A percentile compares a stretch with the other conserved stretches of the same genome.
phyloP scores from a whole-genome alignment of 1,140 invertebrate species.

The Copidosoma floridanum region DNA sequence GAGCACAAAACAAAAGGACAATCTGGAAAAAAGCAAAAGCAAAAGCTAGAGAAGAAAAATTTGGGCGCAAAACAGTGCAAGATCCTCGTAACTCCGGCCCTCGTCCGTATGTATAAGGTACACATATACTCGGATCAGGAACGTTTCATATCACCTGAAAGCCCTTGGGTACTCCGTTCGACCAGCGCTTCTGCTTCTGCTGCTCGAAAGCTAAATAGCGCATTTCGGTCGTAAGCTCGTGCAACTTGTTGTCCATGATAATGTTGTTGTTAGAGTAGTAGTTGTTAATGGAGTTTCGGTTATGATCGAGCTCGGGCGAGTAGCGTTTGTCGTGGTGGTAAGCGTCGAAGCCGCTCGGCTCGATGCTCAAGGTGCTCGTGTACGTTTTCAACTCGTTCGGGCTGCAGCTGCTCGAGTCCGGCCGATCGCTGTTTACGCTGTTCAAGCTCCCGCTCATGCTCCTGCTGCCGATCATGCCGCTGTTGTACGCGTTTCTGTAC shows the following conservation, averaged over 20 bases:
- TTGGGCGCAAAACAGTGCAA: no score
- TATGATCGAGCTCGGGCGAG: slow-evolving; percentile 32
- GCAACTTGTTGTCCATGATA: slow-evolving; percentile 31
- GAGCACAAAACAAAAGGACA: no score
- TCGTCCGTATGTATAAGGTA: no score
- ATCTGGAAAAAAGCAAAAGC: no score
- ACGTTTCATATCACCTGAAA: no score
- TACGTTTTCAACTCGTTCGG: slow-evolving; percentile 48
- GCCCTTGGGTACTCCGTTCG: no score
- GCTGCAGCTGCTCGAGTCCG: slow-evolving; percentile 34
- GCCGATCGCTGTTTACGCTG: background rate
- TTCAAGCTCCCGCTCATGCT: background rate
- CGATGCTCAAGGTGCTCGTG: slow-evolving; percentile 53
- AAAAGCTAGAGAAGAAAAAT: no score
- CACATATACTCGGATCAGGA: no score
- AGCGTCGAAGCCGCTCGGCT: slow-evolving; percentile 45
- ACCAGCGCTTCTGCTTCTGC: background rate
- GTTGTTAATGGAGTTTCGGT: slow-evolving; percentile 44
- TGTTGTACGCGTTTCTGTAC: background rate
- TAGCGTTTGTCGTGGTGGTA: slow-evolving; percentile 31
- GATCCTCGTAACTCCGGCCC: no score
- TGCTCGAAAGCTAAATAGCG: slow-evolving; percentile 38
- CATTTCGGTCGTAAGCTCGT: slow-evolving; percentile 32
- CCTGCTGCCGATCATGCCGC: background rate
- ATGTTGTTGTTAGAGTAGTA: slow-evolving; percentile 10